Evolutionary conservation across 2,113 vertebrate species (phyloP), one percentile per base, ranked within the genome.

Genomic region (Gnathonemus echidnorhynchus): DNA sequence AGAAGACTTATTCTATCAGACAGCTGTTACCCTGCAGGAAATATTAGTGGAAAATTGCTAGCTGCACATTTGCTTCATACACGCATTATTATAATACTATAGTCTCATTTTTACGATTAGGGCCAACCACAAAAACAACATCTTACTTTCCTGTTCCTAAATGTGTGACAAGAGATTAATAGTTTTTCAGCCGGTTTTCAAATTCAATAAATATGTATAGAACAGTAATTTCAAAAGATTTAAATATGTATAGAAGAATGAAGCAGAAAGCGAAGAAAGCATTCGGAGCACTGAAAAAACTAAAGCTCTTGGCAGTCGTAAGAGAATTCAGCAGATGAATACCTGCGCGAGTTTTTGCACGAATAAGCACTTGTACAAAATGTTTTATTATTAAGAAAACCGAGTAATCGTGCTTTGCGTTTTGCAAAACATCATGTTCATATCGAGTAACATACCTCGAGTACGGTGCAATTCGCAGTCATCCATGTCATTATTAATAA

Each of bases 1-100:
- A 17, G 56, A 88, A 11, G 46, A 70, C 31, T 89, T 77, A 89
- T 77, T 80, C 70, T 83, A 84, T 84, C 89, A 89, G 89, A 56
- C 74, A 89, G 35, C 27, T 45, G 31, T 80, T 89, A 56, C 49
- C 77, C 89, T 89, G 50, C 77, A 53, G 77, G 35, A 84, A 19
- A 53, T 74, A 89, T 56, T 45, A 85, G 27, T 24, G 50, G 35
- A 39, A 35, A 56, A 58, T 27, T 58, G 77, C 89, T 84, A 53
- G 31, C 50, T 35, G 31, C 27, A 83, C 50, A 53, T 56, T 89
- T 89, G 42, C 48, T 84, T 21, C 15, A 24, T n/a, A 50, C 46
- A 50, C 2, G 19, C 48, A 86, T 86, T 46, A 86, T 46, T 11
- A 27, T 27, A 86, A 24, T 50, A 87, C 3, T 21, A 87, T 35